Conservation (phyloP, 2,797 vertebrate species). For the Tolypeutes matacus region DNA sequence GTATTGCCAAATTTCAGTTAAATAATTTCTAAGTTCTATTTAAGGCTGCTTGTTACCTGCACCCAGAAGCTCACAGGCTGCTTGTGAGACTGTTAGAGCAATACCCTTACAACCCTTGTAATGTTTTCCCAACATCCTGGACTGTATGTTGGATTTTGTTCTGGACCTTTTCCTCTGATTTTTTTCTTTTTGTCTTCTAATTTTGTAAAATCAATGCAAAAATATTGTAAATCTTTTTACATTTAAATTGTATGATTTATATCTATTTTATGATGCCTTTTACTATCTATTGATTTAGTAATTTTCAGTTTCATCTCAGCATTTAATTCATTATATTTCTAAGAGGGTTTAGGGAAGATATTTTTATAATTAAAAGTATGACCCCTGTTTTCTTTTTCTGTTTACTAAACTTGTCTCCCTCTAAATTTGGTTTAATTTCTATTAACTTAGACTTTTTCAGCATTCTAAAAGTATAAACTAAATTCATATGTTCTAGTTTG, state of each 20-base stretch:
- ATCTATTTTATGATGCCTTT: not conserved
- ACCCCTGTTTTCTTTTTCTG: not conserved
- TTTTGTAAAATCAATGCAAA: conserved; percentile 27
- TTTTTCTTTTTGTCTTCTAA: not conserved
- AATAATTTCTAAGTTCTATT: conserved; percentile 20
- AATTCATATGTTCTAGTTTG: conserved; percentile 20
- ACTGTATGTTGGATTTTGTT: not conserved
- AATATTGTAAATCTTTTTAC: conserved; percentile 32
- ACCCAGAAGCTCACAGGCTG: not conserved
- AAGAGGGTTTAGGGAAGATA: not conserved
- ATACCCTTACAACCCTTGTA: not conserved
- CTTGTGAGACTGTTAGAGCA: not conserved
- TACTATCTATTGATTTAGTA: not conserved
- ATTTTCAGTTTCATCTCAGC: conserved; percentile 11
- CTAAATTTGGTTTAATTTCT: conserved; percentile 39
- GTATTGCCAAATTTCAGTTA: conserved; percentile 4
- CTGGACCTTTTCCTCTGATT: not conserved
- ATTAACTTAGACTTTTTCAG: conserved; percentile 1
- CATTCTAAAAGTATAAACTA: not conserved
- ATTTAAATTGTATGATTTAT: conserved; percentile 45
- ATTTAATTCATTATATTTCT: conserved; percentile 22
- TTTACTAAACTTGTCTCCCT: not conserved
- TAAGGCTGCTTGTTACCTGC: not conserved
- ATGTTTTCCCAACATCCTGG: not conserved
- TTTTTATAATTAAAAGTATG: conserved; percentile 23